Conservation (phyloP, 2,113 vertebrate species). For the Nothobranchius kuhntae region DNA sequence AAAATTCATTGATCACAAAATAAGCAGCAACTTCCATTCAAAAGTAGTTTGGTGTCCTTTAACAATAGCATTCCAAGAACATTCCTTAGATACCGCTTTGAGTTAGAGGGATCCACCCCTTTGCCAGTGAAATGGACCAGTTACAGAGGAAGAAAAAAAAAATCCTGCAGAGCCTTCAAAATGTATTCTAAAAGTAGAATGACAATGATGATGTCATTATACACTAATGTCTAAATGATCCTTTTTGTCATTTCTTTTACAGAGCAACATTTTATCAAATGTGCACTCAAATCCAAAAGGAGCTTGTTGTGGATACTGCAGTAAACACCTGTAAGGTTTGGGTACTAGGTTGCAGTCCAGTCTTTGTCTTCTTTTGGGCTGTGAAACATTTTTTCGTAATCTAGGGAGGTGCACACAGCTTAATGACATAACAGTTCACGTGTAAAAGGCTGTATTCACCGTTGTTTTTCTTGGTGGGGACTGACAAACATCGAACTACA, state of each 20-base stretch:
- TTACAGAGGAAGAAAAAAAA: not conserved
- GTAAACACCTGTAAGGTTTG: not conserved
- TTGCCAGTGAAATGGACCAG: conserved; percentile 7
- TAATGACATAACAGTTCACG: not conserved
- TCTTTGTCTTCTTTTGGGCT: conserved; percentile 32
- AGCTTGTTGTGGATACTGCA: too few relatives aligned
- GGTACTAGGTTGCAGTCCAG: not conserved
- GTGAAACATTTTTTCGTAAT: not conserved
- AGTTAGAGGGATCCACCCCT: conserved; percentile 22
- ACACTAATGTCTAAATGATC: too few relatives aligned
- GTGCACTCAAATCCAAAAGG: too few relatives aligned
- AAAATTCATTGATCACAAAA: conserved; percentile 44
- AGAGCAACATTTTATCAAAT: too few relatives aligned
- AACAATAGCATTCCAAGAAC: conserved; percentile 73
- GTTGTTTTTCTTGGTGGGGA: not conserved
- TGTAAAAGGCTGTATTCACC: not conserved
- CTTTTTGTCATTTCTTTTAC: too few relatives aligned
- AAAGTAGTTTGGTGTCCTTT: conserved; percentile 61
- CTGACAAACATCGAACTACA: conserved; percentile 67
- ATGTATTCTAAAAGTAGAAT: too few relatives aligned
- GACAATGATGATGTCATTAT: too few relatives aligned
- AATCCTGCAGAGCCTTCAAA: too few relatives aligned
- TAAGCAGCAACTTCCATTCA: conserved; percentile 41
- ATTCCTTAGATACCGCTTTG: conserved; percentile 61
- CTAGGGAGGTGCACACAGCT: not conserved